Base-by-base conservation (phyloP, 2,113 vertebrate species). In the Nyctereutes procyonoides region DNA sequence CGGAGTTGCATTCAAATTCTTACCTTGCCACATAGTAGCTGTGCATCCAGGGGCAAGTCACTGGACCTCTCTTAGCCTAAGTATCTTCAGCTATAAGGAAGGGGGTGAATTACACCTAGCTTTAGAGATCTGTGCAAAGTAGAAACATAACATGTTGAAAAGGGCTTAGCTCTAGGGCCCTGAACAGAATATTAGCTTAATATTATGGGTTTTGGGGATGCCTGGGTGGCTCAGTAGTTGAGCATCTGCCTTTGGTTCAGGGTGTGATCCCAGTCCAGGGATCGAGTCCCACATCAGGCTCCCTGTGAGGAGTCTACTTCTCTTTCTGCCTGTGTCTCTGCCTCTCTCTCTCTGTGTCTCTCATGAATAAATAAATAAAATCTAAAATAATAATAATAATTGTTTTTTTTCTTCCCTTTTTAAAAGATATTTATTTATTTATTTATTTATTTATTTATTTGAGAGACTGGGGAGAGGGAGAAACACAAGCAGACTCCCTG, bases 1-100 rank as follows among this genome's bases (percentile, higher is more conserved):
- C 11, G 79, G 63, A 94, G 80, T 80, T 83, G 38, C 22, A 93
- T 71, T 93, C 56, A 86, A 32, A 88, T 55, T 92, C 32, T 96
- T 65, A 4, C 20, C 2, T 83, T 60, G 28, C 6, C 11, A 28
- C 7, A 67, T 56, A 62, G 8, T 83, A 95, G 56, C 22, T 92
- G 1, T 69, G 30, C 0, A 77, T 83, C 10, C 30, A 74, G 15
- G 6, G 38, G 24, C 13, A 86, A 56, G 8, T 84, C 76, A 55
- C 8, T 55, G n/a, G 14, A 89, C 5, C 2, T 92, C 69, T 56
- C n/a, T 71, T 89, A 88, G 56, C 15, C 28, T 76, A 77, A 79
- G 35, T 74, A 51, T 22, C 8, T 30, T 71, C 28, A 79, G 9
- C 12, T 58, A 1, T 51, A 19, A 69, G 80, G 67, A 63, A 43